Evolutionary conservation across 64 coral and sea anemone genomes (phyloP).

Genomic region (Montipora efflorescens): DNA sequence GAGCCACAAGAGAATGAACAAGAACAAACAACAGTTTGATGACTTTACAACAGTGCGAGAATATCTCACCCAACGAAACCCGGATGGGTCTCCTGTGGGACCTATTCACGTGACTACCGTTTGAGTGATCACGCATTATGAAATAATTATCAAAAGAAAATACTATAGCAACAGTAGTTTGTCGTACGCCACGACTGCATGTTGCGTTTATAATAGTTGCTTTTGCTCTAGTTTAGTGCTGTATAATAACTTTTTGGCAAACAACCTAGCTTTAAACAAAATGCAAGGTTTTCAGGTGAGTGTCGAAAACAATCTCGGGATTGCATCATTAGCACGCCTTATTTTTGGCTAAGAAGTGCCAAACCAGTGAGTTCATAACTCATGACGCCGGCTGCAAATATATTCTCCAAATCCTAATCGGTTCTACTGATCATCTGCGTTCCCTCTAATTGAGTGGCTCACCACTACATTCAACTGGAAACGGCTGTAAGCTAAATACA

Average conservation of each 20-base stretch:
- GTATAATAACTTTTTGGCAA: not conserved
- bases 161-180: not conserved
- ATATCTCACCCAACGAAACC: slow-evolving; percentile 91
- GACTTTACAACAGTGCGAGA: slow-evolving; percentile 99
- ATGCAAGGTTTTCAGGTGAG: not conserved
- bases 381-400: too few relatives aligned
- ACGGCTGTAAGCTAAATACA: not conserved
- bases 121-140: slow-evolving; percentile 3
- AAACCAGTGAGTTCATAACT: too few relatives aligned
- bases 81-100: slow-evolving; percentile 73
- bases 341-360: not conserved
- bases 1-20: slow-evolving; percentile 93
- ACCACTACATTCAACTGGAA: not conserved
- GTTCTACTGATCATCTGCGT: not conserved
- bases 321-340: not conserved
- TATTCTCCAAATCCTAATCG: not conserved
- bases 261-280: not conserved
- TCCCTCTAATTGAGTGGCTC: not conserved
- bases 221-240: not conserved
- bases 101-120: slow-evolving; percentile 97
- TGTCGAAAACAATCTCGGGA: not conserved
- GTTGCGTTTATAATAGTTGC: slow-evolving; percentile 3
- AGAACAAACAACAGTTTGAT: slow-evolving; percentile 87
- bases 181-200: not conserved
- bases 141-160: not conserved